Conservation (phyloP, 1,140 invertebrate species). For the Calephelis virginiensis region DNA sequence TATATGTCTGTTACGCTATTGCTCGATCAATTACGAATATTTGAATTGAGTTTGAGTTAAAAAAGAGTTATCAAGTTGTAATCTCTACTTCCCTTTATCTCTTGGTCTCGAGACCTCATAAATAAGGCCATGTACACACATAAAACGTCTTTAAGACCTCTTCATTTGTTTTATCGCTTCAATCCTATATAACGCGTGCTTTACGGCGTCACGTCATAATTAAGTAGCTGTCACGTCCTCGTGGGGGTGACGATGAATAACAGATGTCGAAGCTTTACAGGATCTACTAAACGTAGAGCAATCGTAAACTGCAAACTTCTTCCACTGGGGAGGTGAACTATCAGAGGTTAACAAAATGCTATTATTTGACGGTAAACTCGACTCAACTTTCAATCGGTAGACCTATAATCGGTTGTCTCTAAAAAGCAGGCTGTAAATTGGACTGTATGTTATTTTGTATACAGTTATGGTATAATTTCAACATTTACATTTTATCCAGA, state of each 20-base stretch:
- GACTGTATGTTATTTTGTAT: too few relatives aligned
- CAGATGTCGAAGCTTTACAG: constrained; percentile 5
- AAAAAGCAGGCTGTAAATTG: too few relatives aligned
- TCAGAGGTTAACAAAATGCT: neutral
- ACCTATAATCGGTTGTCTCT: too few relatives aligned
- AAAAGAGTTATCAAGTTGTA: neutral
- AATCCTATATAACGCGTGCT: constrained; percentile 12
- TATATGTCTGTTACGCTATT: too few relatives aligned
- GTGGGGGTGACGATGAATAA: constrained; percentile 4
- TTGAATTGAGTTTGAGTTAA: too few relatives aligned
- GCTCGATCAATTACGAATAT: too few relatives aligned
- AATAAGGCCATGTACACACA: constrained; percentile 3
- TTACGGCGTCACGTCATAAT: constrained; percentile 8
- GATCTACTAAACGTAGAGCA: constrained; percentile 12
- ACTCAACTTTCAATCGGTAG: too few relatives aligned
- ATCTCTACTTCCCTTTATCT: neutral
- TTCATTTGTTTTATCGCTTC: constrained; percentile 7
- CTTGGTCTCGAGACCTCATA: neutral
- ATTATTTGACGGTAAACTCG: too few relatives aligned
- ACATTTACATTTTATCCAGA: too few relatives aligned
- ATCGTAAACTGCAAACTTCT: constrained; percentile 2
- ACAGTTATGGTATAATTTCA: too few relatives aligned
- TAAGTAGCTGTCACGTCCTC: constrained; percentile 10
- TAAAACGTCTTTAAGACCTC: neutral
- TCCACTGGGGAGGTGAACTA: neutral